Conservation (phyloP, 2,113 vertebrate species). For the Marmota flaviventris region DNA sequence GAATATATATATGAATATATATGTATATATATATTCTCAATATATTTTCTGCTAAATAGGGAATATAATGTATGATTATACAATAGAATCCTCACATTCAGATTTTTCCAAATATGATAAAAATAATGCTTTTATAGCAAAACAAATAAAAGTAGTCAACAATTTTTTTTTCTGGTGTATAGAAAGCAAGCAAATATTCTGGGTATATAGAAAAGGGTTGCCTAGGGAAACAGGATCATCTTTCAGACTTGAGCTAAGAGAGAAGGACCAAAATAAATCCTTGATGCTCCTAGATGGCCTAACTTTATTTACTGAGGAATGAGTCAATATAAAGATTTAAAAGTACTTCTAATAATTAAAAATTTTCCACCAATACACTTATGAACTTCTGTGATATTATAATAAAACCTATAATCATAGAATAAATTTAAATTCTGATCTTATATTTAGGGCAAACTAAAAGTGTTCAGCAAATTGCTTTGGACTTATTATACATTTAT, state of each 20-base stretch:
- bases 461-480: not conserved
- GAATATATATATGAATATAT: no score
- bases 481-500: not conserved
- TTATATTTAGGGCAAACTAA: not conserved
- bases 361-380: not conserved
- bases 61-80: not conserved
- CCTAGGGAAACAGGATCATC: not conserved
- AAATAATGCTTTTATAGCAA: not conserved
- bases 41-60: not conserved
- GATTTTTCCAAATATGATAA: not conserved
- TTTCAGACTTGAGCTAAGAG: not conserved
- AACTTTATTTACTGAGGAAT: not conserved
- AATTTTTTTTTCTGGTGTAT: not conserved
- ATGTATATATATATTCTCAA: no score
- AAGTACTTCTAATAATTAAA: not conserved
- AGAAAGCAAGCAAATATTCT: not conserved
- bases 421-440: not conserved
- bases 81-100: not conserved
- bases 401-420: fast-evolving
- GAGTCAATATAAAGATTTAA: not conserved
- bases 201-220: not conserved
- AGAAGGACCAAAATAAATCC: not conserved
- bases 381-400: not conserved
- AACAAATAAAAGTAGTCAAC: not conserved
- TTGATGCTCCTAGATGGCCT: not conserved